Percentiles rank a stretch among this genome's conserved stretches.
Evolutionary conservation across 2,888 invertebrate species (phyloP).

Genomic region (Leucophora obtusa): DNA sequence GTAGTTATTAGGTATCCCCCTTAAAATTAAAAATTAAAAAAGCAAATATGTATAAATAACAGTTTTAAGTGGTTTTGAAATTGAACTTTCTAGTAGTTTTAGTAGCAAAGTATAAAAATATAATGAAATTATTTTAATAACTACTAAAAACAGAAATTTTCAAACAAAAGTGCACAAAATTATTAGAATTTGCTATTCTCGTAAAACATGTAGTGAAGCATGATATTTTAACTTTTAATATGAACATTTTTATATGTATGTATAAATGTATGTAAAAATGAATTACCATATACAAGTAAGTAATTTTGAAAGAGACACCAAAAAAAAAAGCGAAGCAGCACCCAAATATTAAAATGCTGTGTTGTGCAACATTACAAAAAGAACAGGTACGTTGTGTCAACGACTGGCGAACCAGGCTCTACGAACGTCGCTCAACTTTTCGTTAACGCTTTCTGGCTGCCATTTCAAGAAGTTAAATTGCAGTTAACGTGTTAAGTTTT

Average conservation of each 20-base stretch:
- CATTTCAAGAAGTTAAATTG: too few relatives aligned
- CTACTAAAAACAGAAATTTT: slow-evolving; percentile 31
- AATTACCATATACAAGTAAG: slow-evolving; percentile 29
- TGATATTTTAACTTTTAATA: slow-evolving; percentile 40
- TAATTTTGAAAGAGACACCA: neutral
- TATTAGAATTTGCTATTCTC: slow-evolving; percentile 35
- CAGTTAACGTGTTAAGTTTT: too few relatives aligned
- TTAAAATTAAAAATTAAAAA: too few relatives aligned
- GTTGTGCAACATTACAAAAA: too few relatives aligned
- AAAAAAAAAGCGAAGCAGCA: neutral
- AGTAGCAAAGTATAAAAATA: neutral
- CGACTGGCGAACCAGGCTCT: too few relatives aligned
- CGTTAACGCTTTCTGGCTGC: too few relatives aligned
- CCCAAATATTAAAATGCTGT: too few relatives aligned
- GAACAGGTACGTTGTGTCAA: too few relatives aligned
- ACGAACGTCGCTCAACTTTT: too few relatives aligned
- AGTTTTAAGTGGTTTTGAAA: slow-evolving; percentile 23
- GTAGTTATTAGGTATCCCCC: too few relatives aligned
- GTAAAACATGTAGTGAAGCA: slow-evolving; percentile 36
- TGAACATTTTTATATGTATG: slow-evolving; percentile 22
- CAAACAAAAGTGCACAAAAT: slow-evolving; percentile 35
- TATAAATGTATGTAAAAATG: neutral
- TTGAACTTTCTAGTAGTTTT: slow-evolving; percentile 3
- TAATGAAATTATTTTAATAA: slow-evolving; percentile 56
- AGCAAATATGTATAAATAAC: too few relatives aligned